phyloP scores from a whole-genome alignment of 2,888 invertebrate species.

The Eupithecia pulchellata region DNA sequence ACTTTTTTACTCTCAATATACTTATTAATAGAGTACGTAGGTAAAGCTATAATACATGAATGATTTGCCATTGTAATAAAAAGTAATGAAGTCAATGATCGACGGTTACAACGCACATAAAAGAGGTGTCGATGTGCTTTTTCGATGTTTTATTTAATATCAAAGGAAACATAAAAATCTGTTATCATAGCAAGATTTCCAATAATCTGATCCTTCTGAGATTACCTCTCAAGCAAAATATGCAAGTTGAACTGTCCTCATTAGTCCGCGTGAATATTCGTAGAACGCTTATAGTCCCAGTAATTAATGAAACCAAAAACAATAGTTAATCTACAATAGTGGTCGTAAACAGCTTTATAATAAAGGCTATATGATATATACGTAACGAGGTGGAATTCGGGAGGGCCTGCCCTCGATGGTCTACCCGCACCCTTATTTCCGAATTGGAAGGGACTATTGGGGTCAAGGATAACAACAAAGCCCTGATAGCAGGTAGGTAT shows the following conservation, averaged over 20 bases:
- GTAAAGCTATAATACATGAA: too few relatives aligned
- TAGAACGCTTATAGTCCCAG: not conserved
- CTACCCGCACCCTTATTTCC: slow-evolving; percentile 27
- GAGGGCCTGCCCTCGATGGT: slow-evolving; percentile 21
- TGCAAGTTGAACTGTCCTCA: not conserved
- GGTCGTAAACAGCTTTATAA: slow-evolving; percentile 26
- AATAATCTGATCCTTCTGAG: not conserved
- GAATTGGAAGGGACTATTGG: slow-evolving; percentile 23
- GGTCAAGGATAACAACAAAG: slow-evolving; percentile 27
- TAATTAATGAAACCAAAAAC: slow-evolving; percentile 12
- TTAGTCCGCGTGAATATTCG: not conserved
- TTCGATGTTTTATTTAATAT: not conserved
- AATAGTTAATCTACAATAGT: slow-evolving; percentile 15
- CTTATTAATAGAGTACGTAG: too few relatives aligned
- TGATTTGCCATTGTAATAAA: not conserved
- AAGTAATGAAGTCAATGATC: not conserved
- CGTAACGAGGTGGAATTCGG: slow-evolving; percentile 24
- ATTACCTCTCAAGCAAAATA: not conserved
- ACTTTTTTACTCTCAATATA: too few relatives aligned
- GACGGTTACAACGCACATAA: not conserved
- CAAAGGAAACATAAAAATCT: not conserved
- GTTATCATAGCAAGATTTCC: not conserved
- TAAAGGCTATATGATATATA: slow-evolving; percentile 9
- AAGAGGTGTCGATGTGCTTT: not conserved
- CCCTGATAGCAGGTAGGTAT: slow-evolving; percentile 16